Evolutionary conservation across 1,140 invertebrate genomes (phyloP), one percentile per base, ranked within the genome.

Genomic region (Ceratosolen solmsi): DNA sequence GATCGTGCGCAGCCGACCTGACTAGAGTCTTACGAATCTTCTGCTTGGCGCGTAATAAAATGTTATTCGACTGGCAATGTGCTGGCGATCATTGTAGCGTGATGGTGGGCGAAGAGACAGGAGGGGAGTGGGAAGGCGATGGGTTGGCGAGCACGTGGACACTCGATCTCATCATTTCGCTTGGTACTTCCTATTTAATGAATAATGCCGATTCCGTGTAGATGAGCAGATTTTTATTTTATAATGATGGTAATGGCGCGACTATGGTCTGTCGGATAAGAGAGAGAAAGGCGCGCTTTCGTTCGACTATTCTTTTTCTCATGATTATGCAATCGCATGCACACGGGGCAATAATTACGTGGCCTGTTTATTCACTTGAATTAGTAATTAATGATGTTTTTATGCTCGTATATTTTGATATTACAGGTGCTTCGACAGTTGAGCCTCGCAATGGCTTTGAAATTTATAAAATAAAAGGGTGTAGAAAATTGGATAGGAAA

Each of bases 11-110:
- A 8, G 5, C 20, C 0, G 36, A 22, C 65, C 8, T 3, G 65
- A 7, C 68, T 22, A 54, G 49, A n/a, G 51, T 22, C 51, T 54
- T 22, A 2, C 51, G 9, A 5, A 22, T 54, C 51, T 15, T 54
- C 51, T 22, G 13, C 51, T 15, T 15, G 41, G 2, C 1, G 68
- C 68, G 36, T 25, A 63, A 68, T 17, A 8, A 46, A 49, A 63
- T 60, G 78, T 73, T 73, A 70, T 73, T 73, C 54, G 73, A 80
- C 70, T 27, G 25, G 30, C n/a, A 13, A 9, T n/a, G 20, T 22
- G 63, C 63, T 46, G 27, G 49, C 25, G 46, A 13, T 41, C 68
- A 22, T 13, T 27, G 22, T 46, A 1, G 27, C 27, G 30, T 17
- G 3, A 20, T n/a, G n/a, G n/a, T n/a, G n/a, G n/a, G n/a, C n/a